A percentile compares a stretch with the other conserved stretches of the same genome.
phyloP scores from a whole-genome alignment of 2,888 invertebrate genomes.

The Drosophila anomelani region DNA sequence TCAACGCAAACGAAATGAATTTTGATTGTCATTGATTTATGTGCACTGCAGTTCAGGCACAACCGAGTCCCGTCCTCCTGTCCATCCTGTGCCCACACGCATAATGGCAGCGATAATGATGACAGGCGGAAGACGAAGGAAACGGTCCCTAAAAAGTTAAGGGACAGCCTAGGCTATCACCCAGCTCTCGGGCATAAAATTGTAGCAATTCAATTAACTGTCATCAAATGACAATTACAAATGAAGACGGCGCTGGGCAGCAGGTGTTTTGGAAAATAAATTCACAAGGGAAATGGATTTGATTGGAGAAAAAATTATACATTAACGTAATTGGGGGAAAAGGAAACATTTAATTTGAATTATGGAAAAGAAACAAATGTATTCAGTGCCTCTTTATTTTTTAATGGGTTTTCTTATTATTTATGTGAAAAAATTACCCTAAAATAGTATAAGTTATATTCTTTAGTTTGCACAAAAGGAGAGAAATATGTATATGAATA shows the following conservation, averaged over 20 bases:
- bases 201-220: slow-evolving; percentile 50
- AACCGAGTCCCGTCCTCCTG: slow-evolving; percentile 9
- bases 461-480: too few relatives aligned
- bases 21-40: slow-evolving; percentile 80
- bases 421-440: background rate
- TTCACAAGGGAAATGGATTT: slow-evolving; percentile 8
- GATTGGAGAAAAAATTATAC: background rate
- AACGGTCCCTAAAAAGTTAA: slow-evolving; percentile 16
- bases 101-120: slow-evolving; percentile 66
- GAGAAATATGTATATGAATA: too few relatives aligned
- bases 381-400: background rate
- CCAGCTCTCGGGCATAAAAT: slow-evolving; percentile 6
- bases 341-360: background rate
- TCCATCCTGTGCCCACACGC: slow-evolving; percentile 57
- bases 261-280: slow-evolving; percentile 27
- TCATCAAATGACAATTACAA: slow-evolving; percentile 51
- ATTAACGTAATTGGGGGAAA: background rate
- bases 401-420: background rate
- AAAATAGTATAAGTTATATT: too few relatives aligned
- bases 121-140: slow-evolving; percentile 51
- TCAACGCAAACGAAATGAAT: slow-evolving; percentile 76
- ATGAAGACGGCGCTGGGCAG: slow-evolving; percentile 16
- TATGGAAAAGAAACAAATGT: too few relatives aligned
- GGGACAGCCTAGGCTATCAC: background rate
- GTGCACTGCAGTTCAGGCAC: slow-evolving; percentile 64